Base-by-base conservation (phyloP, 2,888 invertebrate genomes). In the Scotopteryx bipunctaria region DNA sequence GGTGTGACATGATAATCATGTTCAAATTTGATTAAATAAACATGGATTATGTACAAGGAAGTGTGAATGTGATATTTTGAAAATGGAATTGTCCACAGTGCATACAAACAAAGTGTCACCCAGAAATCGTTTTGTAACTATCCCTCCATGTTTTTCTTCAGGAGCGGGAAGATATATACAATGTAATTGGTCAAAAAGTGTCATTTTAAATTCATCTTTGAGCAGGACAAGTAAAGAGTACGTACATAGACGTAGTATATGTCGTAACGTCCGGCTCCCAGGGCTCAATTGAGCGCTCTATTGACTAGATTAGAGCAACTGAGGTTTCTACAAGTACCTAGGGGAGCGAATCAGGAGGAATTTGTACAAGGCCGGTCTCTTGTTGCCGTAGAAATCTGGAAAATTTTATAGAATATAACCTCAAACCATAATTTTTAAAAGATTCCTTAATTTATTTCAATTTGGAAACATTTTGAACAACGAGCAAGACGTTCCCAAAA, bases 251-350 rank as follows among this genome's bases (percentile, higher is more conserved):
- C 31, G 0, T 5, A n/a, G 31, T 35, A 42, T 42, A 40, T 54
- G 54, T 54, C 14, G 54, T 54, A 54, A 54, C 58, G 42, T 55
- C 55, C 61, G 55, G 65, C 61, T 76, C 74, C 69, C 76, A 76
- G 80, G 59, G 66, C 64, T 68, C 86, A 88, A 89, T 88, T 84
- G 86, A 81, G 68, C 77, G 78, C 70, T 84, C 81, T 76, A 87
- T 88, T 89, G 87, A 76, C 63, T 69, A 81, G 86, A 83, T 86
- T 86, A 83, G 16, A 27, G 29, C 64, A 61, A 59, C 80, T 74
- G 81, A 78, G 82, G 82, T 77, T 78, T 76, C 64, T 71, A 71
- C 80, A 73, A 77, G 75, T 79, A 74, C 75, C 52, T 56, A 65
- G 72, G 79, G 76, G 73, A 71, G 67, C 57, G 56, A 55, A 51